Conservation (phyloP, 2,113 vertebrate species). For the Strix uralensis region DNA sequence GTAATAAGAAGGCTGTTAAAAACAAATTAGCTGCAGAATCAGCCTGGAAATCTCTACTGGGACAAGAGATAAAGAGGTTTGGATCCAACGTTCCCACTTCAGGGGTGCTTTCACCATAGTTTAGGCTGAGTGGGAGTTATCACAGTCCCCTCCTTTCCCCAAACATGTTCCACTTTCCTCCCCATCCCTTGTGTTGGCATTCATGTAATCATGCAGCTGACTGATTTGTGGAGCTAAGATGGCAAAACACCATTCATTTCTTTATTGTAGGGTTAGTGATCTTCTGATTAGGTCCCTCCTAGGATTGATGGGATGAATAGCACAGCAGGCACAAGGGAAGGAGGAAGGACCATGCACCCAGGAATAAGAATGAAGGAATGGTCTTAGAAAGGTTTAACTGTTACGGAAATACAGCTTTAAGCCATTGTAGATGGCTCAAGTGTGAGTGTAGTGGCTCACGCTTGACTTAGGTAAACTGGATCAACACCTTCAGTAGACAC, state of each 20-base stretch:
- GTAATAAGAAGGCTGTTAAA: slow-evolving; percentile 4
- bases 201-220: not conserved
- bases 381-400: not conserved
- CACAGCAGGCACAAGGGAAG: not conserved
- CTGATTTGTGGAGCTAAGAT: not conserved
- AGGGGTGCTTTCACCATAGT: not conserved
- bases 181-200: not conserved
- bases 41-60: not conserved
- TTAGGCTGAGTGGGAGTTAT: not conserved
- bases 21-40: not conserved
- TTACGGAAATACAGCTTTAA: not conserved
- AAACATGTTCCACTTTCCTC: not conserved
- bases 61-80: not conserved
- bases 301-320: not conserved
- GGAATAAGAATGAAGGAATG: not conserved
- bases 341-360: not conserved
- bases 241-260: not conserved
- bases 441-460: not conserved
- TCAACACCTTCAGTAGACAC: not conserved
- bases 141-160: not conserved
- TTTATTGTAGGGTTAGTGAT: not conserved
- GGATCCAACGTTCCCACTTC: not conserved
- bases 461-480: not conserved
- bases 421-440: not conserved
- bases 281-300: not conserved